Conservation (phyloP, 2,888 invertebrate species). For the Tromatobia lineatoria region DNA sequence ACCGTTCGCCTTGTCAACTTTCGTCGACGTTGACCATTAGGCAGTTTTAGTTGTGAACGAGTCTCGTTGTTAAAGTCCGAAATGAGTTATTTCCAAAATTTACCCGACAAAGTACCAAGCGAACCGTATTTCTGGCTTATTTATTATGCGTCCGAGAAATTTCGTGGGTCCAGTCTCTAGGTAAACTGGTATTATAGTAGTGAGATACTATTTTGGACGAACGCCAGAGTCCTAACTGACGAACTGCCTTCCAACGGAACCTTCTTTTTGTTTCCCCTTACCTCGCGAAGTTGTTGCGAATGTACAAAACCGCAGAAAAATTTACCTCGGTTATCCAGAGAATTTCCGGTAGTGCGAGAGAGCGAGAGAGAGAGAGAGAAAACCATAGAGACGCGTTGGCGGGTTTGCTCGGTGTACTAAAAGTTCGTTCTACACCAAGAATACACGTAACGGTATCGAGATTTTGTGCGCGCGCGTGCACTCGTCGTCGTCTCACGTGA, state of each 20-base stretch:
- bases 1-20: neutral
- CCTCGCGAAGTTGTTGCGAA: constrained; percentile 32
- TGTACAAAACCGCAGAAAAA: constrained; percentile 49
- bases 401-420: constrained; percentile 46
- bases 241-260: constrained; percentile 24
- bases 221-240: constrained; percentile 42
- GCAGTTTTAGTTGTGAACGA: neutral
- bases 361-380: neutral
- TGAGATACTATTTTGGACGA: constrained; percentile 39
- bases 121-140: neutral
- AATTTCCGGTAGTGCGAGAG: constrained; percentile 50
- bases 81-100: constrained; percentile 7
- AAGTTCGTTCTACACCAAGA: constrained; percentile 40
- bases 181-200: constrained; percentile 38
- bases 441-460: constrained; percentile 62
- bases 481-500: constrained; percentile 15
- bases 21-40: neutral
- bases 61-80: neutral
- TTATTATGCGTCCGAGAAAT: constrained; percentile 26
- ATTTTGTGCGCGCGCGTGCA: constrained; percentile 44
- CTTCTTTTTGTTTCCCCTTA: constrained; percentile 2
- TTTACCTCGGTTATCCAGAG: constrained; percentile 55
- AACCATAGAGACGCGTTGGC: constrained; percentile 26
- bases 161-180: constrained; percentile 8
- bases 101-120: constrained; percentile 8